phyloP scores from a whole-genome alignment of 1,140 invertebrate species.

The Idris sp. region DNA sequence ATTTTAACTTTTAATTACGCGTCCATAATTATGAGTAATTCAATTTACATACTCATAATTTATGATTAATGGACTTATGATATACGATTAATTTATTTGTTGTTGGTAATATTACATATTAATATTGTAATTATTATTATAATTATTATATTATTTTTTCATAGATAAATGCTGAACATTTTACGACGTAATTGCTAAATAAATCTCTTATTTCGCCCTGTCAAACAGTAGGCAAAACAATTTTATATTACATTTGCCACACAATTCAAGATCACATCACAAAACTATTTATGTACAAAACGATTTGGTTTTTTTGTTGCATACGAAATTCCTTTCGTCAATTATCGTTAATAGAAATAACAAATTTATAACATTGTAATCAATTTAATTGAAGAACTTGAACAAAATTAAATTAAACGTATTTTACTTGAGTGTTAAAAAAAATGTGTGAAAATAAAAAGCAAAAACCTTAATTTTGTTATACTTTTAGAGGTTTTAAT shows the following conservation, averaged over 20 bases:
- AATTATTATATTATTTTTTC: constrained; percentile 52
- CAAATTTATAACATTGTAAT: too few species aligned
- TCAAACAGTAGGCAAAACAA: constrained; percentile 60
- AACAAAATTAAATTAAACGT: too few species aligned
- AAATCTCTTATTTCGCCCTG: constrained; percentile 41
- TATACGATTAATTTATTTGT: constrained; percentile 43
- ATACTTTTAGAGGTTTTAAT: too few species aligned
- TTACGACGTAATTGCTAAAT: constrained; percentile 49
- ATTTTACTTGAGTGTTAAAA: too few species aligned
- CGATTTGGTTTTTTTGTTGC: constrained; percentile 14
- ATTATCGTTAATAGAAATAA: constrained; percentile 20
- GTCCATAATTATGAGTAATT: constrained; percentile 25
- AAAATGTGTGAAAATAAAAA: too few species aligned
- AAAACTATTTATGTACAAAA: constrained; percentile 62
- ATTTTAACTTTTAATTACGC: constrained; percentile 13
- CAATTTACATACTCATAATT: constrained; percentile 26
- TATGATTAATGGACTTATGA: constrained; percentile 32
- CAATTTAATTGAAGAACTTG: too few species aligned
- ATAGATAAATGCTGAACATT: constrained; percentile 55
- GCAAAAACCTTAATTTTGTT: too few species aligned
- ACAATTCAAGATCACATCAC: constrained; percentile 54
- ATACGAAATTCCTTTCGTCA: constrained; percentile 24
- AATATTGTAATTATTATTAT: constrained; percentile 25
- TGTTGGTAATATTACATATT: constrained; percentile 40
- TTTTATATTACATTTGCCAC: constrained; percentile 63